phyloP scores from a whole-genome alignment of 2,888 invertebrate genomes.

The Boloria euphrosyne region DNA sequence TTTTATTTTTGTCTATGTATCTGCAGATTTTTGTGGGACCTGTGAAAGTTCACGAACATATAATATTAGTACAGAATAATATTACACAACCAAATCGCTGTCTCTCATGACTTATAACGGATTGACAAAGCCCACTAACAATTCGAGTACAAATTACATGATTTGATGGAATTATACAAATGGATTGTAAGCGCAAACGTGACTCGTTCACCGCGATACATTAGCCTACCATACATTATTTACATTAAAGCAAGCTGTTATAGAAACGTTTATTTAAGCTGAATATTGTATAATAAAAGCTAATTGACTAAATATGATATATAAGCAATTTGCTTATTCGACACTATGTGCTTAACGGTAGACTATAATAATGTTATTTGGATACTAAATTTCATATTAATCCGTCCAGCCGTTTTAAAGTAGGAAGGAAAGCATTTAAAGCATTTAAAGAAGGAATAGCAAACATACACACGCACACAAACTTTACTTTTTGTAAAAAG shows the following conservation, averaged over 20 bases:
- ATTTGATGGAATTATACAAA: slow-evolving; percentile 15
- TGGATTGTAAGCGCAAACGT: slow-evolving; percentile 12
- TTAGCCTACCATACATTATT: slow-evolving; percentile 8
- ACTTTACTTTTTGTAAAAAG: no score
- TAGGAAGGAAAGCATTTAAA: no score
- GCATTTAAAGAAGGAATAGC: no score
- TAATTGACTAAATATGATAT: neutral
- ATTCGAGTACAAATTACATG: slow-evolving; percentile 16
- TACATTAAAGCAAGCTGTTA: neutral
- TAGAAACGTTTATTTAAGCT: neutral
- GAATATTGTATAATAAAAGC: neutral
- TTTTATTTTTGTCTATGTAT: no score
- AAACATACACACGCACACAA: no score
- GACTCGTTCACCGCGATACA: slow-evolving; percentile 2
- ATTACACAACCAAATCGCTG: neutral
- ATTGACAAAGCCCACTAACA: neutral
- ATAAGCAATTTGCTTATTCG: no score
- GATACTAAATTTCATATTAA: no score
- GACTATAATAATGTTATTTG: no score
- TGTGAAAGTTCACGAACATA: no score
- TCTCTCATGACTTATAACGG: neutral
- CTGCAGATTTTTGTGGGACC: no score
- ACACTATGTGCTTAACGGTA: no score
- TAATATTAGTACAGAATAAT: neutral
- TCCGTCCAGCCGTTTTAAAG: no score